Base-by-base conservation (phyloP, 2,113 vertebrate species). In the Tringa solitaria region DNA sequence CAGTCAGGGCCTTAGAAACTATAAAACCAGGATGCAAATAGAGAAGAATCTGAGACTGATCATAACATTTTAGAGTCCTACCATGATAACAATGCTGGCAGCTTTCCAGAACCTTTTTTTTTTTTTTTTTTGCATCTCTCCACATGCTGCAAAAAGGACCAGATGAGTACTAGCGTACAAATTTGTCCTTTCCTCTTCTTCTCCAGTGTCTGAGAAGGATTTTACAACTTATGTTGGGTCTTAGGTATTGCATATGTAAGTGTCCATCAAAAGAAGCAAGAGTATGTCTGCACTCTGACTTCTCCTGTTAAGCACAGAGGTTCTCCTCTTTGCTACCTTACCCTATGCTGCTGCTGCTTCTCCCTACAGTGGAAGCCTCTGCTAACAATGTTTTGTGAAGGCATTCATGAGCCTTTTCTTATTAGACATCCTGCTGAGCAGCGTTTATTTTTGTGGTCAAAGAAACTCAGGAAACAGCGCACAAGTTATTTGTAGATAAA, bases 81-180 rank as follows among this genome's bases (percentile, higher is more conserved):
- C 50, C 30, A 4, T 50, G 51, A 12, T 3, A 83, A 7, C 3
- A 1, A 24, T 89, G 41, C 7, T 12, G 57, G 17, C 12, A 64
- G 54, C 54, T 77, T 26, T 76, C 23, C 8, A 39, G 68, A 53
- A 14, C 7, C 23, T 10, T 18, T 20, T 53, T 74, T 59, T 45
- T 51, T 33, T n/a, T 45, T 45, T 53, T 67, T 60, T 63, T n/a
- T 46, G 1, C 8, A 9, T 81, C 26, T 76, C 8, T 63, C 60
- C 6, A 20, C 1, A 3, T 2, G 0, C 39, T 60, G 54, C 2
- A 2, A 5, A 67, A 70, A 77, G 8, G 18, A 84, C 33, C 9
- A 64, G 24, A 45, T 2, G 3, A 64, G 16, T 60, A 83, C 7
- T 28, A 51, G 19, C 19, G 9, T 32, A 35, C 0, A 1, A 65